Conservation (phyloP, 2,113 vertebrate species). For the Mandrillus leucophaeus region DNA sequence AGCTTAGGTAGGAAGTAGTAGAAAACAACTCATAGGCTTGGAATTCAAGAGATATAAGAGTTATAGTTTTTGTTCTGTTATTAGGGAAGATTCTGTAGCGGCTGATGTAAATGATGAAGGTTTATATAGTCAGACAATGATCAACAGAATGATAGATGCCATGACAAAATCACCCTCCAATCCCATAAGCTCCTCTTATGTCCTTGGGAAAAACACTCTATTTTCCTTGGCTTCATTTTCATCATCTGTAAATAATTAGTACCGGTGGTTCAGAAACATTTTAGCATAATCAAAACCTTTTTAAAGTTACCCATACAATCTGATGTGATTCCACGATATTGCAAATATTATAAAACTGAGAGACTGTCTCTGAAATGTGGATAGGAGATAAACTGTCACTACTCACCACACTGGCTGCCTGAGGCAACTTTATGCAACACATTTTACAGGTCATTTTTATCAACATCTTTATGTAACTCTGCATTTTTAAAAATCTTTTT, state of each 20-base stretch:
- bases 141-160: background rate
- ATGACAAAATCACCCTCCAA: background rate
- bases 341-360: background rate
- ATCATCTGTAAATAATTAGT: background rate
- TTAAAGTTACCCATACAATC: background rate
- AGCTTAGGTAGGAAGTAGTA: background rate
- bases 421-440: background rate
- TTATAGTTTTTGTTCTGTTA: background rate
- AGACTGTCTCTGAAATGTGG: background rate
- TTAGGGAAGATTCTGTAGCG: background rate
- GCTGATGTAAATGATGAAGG: background rate
- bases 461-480: background rate
- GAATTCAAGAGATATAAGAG: background rate
- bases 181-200: background rate
- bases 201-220: background rate
- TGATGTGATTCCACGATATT: background rate
- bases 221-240: background rate
- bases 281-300: background rate
- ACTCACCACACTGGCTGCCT: accelerated
- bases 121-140: accelerated
- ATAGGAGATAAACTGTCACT: background rate
- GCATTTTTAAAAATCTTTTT: background rate
- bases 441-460: background rate
- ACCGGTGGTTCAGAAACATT: background rate
- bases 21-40: background rate